phyloP scores from a whole-genome alignment of 2,113 vertebrate species.

The Phaethornis superciliosus region DNA sequence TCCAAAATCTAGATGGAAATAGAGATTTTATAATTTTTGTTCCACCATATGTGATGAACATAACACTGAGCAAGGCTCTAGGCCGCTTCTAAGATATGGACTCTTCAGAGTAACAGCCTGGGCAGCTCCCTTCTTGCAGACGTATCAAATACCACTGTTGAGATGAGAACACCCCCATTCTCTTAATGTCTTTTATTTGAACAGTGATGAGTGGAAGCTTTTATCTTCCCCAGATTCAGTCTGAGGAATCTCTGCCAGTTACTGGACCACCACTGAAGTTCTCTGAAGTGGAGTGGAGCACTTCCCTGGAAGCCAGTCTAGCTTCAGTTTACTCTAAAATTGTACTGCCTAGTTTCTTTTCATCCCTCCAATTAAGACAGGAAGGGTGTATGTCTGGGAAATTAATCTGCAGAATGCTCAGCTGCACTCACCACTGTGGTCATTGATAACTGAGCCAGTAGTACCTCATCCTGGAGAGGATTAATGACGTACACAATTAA shows the following conservation, averaged over 20 bases:
- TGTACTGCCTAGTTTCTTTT: not conserved
- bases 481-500: not conserved
- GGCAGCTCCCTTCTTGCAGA: not conserved
- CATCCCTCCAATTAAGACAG: not conserved
- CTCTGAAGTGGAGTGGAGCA: not conserved
- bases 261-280: not conserved
- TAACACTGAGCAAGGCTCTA: not conserved
- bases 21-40: not conserved
- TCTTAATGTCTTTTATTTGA: not conserved
- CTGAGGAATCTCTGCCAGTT: not conserved
- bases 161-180: not conserved
- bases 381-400: not conserved
- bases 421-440: not conserved
- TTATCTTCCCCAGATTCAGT: not conserved
- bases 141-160: not conserved
- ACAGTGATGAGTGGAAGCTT: not conserved
- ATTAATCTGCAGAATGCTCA: not conserved
- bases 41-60: not conserved
- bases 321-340: not conserved
- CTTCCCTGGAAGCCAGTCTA: not conserved
- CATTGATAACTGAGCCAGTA: not conserved
- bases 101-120: not conserved
- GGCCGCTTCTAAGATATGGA: not conserved
- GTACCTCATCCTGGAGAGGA: not conserved
- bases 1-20: not conserved